phyloP scores from a whole-genome alignment of 2,797 vertebrate species.

The Pipistrellus pipistrellus region DNA sequence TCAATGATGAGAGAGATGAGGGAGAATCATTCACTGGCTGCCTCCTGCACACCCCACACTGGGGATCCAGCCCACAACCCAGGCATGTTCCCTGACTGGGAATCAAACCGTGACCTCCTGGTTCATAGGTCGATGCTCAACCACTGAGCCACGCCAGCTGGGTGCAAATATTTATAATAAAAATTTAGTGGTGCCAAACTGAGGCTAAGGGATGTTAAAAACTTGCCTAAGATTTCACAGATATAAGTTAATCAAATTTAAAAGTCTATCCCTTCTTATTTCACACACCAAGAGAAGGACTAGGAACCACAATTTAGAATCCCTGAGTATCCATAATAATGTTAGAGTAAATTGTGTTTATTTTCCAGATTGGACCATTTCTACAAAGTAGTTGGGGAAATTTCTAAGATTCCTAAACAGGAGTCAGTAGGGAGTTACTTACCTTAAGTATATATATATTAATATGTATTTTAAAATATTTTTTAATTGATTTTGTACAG shows the following conservation, averaged over 20 bases:
- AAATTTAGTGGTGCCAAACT: slow-evolving; percentile 8
- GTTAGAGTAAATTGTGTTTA: neutral
- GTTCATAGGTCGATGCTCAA: too few species aligned
- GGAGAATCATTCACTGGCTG: too few species aligned
- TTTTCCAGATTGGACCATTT: slow-evolving; percentile 2
- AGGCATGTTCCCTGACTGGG: too few species aligned
- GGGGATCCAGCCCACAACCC: too few species aligned
- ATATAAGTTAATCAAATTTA: neutral
- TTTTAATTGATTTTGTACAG: too few species aligned
- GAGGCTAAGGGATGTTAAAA: neutral
- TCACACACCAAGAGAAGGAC: neutral
- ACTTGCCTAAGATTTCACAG: neutral
- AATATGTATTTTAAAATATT: too few species aligned
- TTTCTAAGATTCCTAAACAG: neutral
- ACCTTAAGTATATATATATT: neutral
- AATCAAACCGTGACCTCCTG: too few species aligned
- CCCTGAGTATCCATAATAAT: neutral
- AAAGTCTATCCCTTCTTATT: neutral
- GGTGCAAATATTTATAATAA: neutral
- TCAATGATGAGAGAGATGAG: too few species aligned
- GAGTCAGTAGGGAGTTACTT: neutral
- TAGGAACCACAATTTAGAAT: neutral
- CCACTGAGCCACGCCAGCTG: too few species aligned
- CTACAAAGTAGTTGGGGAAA: neutral
- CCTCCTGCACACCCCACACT: too few species aligned